Evolutionary conservation across 2,888 invertebrate species (phyloP), one percentile per base, ranked within the genome.

Genomic region (Quadriops clusia): DNA sequence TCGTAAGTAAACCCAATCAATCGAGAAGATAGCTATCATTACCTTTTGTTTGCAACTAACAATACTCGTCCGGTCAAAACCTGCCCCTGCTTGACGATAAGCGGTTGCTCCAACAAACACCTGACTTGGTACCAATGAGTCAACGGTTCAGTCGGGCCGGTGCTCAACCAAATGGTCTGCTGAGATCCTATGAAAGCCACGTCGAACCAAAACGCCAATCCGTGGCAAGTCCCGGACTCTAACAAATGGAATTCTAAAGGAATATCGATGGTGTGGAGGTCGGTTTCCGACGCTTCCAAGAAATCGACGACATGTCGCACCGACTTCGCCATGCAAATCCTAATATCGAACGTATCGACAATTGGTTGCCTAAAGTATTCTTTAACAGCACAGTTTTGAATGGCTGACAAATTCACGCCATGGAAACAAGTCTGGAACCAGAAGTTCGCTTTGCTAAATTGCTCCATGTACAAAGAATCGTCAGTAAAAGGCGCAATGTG

Each of bases 51-150:
- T 8, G 95, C 93, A 40, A 85, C 68, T 42, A 97, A 69, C 34
- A 86, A 60, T 17, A 94, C 91, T 47, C 80, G 72, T 1, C 95
- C 97, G 1, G 82, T 81, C 30, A 95, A 65, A 5, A 79, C 71
- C 56, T 97, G 93, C 2, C 95, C 95, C 58, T 87, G 85, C 63
- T 93, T 91, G 12, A 89, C 87, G 53, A 97, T 82, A 25, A 98
- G 74, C 2, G 97, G 97, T 44, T 83, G 83, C 55, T 91, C 89
- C 31, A 98, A 62, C 38, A 98, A 70, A 59, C 97, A 98, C 16
- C 97, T 75, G 2, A 97, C 95, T 65, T 97, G 95, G 62, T 98
- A 97, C 98, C 97, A 98, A 61, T 98, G 97, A 15, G 97, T 98
- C 11, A 98, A 66, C 1, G 95, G 93, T 58, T 97, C 95, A 3